Evolutionary conservation across 2,888 invertebrate genomes (phyloP).

Genomic region (Protonemura montana): DNA sequence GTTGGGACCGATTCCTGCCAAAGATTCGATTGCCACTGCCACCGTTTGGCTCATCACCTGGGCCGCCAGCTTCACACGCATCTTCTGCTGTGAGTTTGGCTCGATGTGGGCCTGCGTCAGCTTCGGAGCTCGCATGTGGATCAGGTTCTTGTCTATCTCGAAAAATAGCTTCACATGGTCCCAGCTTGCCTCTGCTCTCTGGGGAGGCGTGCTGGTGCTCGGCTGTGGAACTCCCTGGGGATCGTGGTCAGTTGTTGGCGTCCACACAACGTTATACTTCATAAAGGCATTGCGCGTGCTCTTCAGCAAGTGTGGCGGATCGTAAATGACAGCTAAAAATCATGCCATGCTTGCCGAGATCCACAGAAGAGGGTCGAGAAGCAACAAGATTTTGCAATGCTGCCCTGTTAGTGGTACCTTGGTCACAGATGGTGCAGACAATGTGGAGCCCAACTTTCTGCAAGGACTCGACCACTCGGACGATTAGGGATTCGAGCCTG

Average conservation of each 20-base stretch:
- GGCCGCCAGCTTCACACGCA: constrained; percentile 7
- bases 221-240: too few relatives aligned
- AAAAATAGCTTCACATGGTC: background rate
- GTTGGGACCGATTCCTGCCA: background rate
- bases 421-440: too few relatives aligned
- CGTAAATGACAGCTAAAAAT: constrained; percentile 43
- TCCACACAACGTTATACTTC: constrained; percentile 24
- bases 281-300: constrained; percentile 37
- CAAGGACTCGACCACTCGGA: constrained; percentile 37
- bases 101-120: constrained; percentile 25
- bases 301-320: constrained; percentile 44
- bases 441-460: too few relatives aligned
- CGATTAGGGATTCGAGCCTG: constrained; percentile 31
- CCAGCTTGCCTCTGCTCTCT: constrained; percentile 1
- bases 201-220: too few relatives aligned
- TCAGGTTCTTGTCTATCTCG: background rate
- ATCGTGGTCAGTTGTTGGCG: background rate
- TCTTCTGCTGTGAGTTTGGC: constrained; percentile 13
- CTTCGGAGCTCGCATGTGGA: background rate
- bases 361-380: background rate
- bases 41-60: constrained; percentile 18
- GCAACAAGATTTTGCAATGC: background rate
- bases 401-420: too few relatives aligned
- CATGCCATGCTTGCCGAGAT: constrained; percentile 16
- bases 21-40: background rate